These are phyloP conservation scores for Crax fasciolata DNA, from an alignment of 2,797 vertebrate species.

Conservation along the genomic window DNA sequence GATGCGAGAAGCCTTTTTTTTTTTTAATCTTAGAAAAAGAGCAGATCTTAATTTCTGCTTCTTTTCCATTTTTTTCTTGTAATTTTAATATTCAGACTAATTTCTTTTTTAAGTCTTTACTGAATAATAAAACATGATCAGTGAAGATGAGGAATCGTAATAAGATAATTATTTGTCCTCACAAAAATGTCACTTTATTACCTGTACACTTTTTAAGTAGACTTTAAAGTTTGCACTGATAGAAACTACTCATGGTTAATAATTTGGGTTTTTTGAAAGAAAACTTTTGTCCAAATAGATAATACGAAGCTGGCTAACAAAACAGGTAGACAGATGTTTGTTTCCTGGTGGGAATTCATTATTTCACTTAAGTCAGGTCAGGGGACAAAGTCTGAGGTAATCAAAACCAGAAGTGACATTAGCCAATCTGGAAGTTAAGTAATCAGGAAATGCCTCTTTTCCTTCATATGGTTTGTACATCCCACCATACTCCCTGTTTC, in stretches of 20 bases:
- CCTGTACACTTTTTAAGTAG: not conserved
- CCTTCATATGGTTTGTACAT: not conserved
- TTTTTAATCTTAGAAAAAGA: not conserved
- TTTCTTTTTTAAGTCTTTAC: not conserved
- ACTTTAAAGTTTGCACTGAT: not conserved
- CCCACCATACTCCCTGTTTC: constrained; percentile 51
- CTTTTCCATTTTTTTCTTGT: not conserved
- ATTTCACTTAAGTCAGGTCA: not conserved
- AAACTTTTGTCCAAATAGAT: not conserved
- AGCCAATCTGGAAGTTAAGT: constrained; percentile 16
- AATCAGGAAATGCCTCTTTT: constrained; percentile 49
- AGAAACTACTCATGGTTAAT: not conserved
- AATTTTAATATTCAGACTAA: not conserved
- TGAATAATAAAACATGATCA: not conserved
- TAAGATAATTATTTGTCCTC: not conserved
- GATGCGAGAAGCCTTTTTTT: not conserved
- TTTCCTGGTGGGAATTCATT: not conserved
- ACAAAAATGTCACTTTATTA: not conserved
- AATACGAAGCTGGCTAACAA: not conserved
- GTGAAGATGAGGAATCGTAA: not conserved
- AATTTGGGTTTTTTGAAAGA: not conserved
- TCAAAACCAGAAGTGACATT: constrained; percentile 8
- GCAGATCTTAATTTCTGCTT: not conserved
- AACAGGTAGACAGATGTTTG: not conserved
- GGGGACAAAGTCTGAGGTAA: not conserved